Percentiles rank a stretch among this genome's conserved stretches.
These are phyloP conservation scores for Ochropleura plecta DNA, from an alignment of 2,888 invertebrate species.

Conservation along the genomic window DNA sequence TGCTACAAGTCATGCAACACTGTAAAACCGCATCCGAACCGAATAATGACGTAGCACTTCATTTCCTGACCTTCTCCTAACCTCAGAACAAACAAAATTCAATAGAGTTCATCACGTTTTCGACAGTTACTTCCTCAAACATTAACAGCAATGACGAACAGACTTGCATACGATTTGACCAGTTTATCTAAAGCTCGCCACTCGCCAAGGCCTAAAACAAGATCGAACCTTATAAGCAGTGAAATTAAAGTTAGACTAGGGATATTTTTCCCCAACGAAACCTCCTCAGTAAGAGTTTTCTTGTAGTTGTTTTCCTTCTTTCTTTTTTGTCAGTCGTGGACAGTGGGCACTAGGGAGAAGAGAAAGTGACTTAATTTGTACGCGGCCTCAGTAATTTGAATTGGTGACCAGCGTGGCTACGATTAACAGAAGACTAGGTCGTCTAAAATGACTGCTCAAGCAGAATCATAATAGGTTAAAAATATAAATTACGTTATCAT, in stretches of 20 bases:
- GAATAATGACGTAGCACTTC: constrained; percentile 29
- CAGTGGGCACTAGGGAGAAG: neutral
- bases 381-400: neutral
- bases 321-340: constrained; percentile 13
- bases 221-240: neutral
- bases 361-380: neutral
- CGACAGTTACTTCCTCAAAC: constrained; percentile 51
- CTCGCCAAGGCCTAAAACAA: constrained; percentile 5
- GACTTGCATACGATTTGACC: neutral
- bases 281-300: neutral
- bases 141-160: constrained; percentile 46
- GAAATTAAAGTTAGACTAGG: neutral
- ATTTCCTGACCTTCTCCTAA: constrained; percentile 42
- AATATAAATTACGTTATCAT: too few species aligned
- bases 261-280: constrained; percentile 1
- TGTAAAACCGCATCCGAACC: constrained; percentile 10
- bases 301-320: neutral
- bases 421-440: neutral
- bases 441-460: neutral
- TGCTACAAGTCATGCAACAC: constrained; percentile 16
- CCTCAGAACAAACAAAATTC: constrained; percentile 34
- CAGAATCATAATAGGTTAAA: too few species aligned
- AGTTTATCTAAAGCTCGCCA: constrained; percentile 19
- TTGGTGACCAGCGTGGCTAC: neutral
- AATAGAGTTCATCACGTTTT: constrained; percentile 48